Evolutionary conservation across 2,797 vertebrate genomes (phyloP).

Genomic region (Lithobates pipiens): DNA sequence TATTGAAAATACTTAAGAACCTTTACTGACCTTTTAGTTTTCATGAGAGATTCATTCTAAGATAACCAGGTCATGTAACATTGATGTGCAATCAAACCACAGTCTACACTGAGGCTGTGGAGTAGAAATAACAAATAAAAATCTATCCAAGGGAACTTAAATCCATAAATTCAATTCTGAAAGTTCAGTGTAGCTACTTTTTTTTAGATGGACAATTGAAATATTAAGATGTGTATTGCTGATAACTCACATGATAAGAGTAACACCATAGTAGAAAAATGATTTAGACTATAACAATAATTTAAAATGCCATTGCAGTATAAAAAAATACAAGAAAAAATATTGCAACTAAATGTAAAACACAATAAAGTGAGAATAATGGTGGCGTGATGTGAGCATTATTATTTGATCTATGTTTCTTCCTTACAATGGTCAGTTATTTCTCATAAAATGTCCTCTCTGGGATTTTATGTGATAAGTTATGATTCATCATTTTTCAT

Average conservation of each 20-base stretch:
- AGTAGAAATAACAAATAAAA: conserved; percentile 44
- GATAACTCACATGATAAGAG: conserved; percentile 23
- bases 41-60: conserved; percentile 11
- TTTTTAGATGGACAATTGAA: conserved; percentile 16
- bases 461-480: not conserved
- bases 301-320: not conserved
- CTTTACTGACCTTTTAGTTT: not conserved
- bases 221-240: conserved; percentile 9
- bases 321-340: not conserved
- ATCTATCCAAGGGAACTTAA: not conserved
- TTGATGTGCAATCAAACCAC: conserved; percentile 7
- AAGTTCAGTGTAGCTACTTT: conserved; percentile 13
- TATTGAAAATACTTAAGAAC: not conserved
- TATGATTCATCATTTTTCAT: not conserved
- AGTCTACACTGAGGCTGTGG: conserved; percentile 3
- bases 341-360: too few species aligned
- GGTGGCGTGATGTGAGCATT: not conserved
- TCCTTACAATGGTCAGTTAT: too few species aligned
- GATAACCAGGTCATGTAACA: conserved; percentile 3
- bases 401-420: not conserved
- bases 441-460: not conserved
- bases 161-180: conserved; percentile 33
- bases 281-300: conserved; percentile 16
- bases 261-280: conserved; percentile 6
- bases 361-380: not conserved